Percentiles rank a stretch among this genome's conserved stretches.
These are phyloP conservation scores for Corvus moneduloides DNA, from an alignment of 2,113 vertebrate genomes.

Conservation along the genomic window DNA sequence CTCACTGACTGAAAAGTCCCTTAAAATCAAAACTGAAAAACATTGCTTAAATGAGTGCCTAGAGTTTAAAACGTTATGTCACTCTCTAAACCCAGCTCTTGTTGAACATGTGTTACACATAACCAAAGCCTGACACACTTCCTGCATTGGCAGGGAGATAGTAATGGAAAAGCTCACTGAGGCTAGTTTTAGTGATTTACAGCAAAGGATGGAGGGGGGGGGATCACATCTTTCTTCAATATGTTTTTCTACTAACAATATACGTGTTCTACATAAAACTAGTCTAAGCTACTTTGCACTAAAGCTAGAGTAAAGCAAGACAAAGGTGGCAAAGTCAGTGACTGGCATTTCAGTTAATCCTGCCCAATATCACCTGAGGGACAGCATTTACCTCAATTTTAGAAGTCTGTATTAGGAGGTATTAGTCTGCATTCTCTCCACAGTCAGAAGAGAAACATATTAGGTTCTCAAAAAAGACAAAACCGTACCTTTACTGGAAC, in stretches of 20 bases:
- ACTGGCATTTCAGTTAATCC: background rate
- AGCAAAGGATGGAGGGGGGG: background rate
- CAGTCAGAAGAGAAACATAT: background rate
- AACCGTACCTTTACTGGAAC: background rate
- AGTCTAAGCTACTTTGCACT: background rate
- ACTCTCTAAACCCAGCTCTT: conserved; percentile 14
- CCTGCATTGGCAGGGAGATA: conserved; percentile 54
- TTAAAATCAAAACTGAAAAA: conserved; percentile 15
- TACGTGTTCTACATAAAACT: background rate
- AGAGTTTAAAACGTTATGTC: background rate
- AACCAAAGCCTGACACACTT: conserved; percentile 51
- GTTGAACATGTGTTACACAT: conserved; percentile 62
- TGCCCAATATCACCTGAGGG: background rate
- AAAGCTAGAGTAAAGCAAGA: background rate
- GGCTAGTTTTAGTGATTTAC: conserved; percentile 53
- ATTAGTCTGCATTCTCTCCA: background rate
- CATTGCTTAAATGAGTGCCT: background rate
- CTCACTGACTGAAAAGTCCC: background rate
- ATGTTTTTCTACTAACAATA: conserved; percentile 39
- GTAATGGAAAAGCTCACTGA: conserved; percentile 42
- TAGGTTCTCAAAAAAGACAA: background rate
- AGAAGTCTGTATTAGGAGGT: background rate
- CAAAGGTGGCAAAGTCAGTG: conserved; percentile 6
- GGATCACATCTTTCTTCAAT: conserved; percentile 58
- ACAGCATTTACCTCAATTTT: background rate